Conservation (phyloP, 1,140 invertebrate species). For the Heliconius nattereri region DNA sequence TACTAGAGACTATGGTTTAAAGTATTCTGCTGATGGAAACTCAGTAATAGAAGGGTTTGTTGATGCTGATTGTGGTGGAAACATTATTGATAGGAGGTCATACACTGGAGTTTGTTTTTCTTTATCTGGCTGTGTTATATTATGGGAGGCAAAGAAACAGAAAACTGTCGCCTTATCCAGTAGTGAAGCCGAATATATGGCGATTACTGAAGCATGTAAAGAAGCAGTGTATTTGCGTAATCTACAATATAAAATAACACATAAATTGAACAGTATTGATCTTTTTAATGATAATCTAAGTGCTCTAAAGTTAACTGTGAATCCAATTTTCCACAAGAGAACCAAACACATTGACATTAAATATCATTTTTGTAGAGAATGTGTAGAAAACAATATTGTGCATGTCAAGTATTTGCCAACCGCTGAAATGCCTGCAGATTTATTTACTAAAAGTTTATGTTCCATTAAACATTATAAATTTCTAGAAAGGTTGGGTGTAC, state of each 20-base stretch:
- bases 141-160: neutral
- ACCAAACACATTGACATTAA: conserved; percentile 14
- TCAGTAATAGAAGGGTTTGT: conserved; percentile 28
- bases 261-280: conserved; percentile 16
- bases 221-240: conserved; percentile 24
- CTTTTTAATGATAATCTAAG: conserved; percentile 14
- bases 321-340: neutral
- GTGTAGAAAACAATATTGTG: neutral
- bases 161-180: conserved; percentile 12
- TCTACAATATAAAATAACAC: conserved; percentile 16
- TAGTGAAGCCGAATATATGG: conserved; percentile 27
- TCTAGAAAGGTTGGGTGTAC: too few relatives aligned
- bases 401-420: conserved; percentile 2
- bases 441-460: neutral
- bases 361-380: conserved; percentile 15
- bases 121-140: conserved; percentile 18
- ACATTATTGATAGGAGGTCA: conserved; percentile 26
- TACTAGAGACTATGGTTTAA: conserved; percentile 30
- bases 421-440: conserved; percentile 1
- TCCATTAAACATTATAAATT: conserved; percentile 11
- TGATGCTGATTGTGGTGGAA: conserved; percentile 33
- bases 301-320: neutral
- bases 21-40: conserved; percentile 26
- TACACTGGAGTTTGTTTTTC: conserved; percentile 18
- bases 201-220: conserved; percentile 24